Base-by-base conservation (phyloP, 2,888 invertebrate species). In the Alloplasta piceator region DNA sequence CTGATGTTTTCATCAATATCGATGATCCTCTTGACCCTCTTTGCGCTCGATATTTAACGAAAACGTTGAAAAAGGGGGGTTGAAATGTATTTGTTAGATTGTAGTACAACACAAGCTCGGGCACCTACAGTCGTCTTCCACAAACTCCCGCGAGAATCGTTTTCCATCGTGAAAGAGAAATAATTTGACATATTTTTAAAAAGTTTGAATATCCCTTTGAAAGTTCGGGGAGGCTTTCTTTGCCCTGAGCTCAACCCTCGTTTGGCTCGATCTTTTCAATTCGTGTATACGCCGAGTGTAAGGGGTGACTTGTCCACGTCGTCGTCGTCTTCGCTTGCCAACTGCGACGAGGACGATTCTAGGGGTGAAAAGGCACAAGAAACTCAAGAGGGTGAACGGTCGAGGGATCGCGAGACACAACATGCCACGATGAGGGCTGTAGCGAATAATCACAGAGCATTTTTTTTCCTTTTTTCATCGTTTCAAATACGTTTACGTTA, bases 101-200 rank as follows among this genome's bases (percentile, higher is more conserved):
- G 26, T 36, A 83, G 85, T 85, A 85, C 85, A 86, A 88, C 38
- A 81, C 78, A 66, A 64, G 64, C 60, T 71, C 38, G 16, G 67
- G 38, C 9, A 14, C 73, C 41, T 12, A 46, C 63, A 56, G 63
- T 68, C 61, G 16, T 46, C 48, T 7, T 48, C 26, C 10, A n/a
- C 48, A n/a, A 10, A n/a, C 48, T 48, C 14, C 14, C 56, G 43
- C 60, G 50, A 26, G 26, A 26, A 26, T 26, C 26, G 26, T 26
- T 26, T 26, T 38, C 84, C 85, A 84, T 85, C 85, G 86, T 85
- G 87, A 89, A 88, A 88, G 87, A 87, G 85, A 91, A 91, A 90
- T 91, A 91, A 91, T 91, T 90, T 90, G 91, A 90, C 90, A 90
- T 90, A 90, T 91, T 91, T 26, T 91, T 71, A 88, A 90, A 90